Evolutionary conservation across 2,888 invertebrate species (phyloP), one percentile per base, ranked within the genome.

Genomic region (Apoderus coryli): DNA sequence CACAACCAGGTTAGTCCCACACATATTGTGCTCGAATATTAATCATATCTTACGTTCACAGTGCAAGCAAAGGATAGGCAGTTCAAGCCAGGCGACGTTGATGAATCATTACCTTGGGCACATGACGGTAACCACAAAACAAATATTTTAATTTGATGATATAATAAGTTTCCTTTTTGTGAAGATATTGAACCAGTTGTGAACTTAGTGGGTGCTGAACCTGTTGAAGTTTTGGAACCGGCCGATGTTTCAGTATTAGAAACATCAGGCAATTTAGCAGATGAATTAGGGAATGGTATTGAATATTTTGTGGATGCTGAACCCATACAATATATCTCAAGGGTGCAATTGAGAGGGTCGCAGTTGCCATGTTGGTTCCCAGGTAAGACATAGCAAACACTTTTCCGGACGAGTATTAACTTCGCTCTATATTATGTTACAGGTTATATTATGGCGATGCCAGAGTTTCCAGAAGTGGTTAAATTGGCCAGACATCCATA

Each of bases 301-400:
- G 54, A 58, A 25, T 57, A 53, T 39, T 45, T 50, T 31, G 31
- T 58, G 10, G 48, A 53, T 13, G 47, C 50, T 9, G 48, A 56
- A 35, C 45, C 52, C 5, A 45, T 53, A 4, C 48, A 45, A 19
- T 53, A 53, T 34, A 40, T 44, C 24, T 54, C 52, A 5, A 47
- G 48, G 33, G 49, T 56, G 4, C 58, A 58, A 33, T 39, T 58
- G 14, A 44, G 58, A 13, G 58, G 58, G 4, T 44, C 51, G 2
- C 46, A 50, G 23, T 40, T 43, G 14, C 58, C 58, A 2, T 30
- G 44, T 10, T 58, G 56, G 52, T 58, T 58, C 35, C 56, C 56
- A 37, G 57, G 56, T 54, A 39, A 36, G 14, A 16, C 13, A 28
- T 10, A 34, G 4, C 11, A 14, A 7, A 14, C n/a, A n/a, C n/a